Base-by-base conservation (phyloP, 2,113 vertebrate species). In the Cyprinodon brontotheroides region DNA sequence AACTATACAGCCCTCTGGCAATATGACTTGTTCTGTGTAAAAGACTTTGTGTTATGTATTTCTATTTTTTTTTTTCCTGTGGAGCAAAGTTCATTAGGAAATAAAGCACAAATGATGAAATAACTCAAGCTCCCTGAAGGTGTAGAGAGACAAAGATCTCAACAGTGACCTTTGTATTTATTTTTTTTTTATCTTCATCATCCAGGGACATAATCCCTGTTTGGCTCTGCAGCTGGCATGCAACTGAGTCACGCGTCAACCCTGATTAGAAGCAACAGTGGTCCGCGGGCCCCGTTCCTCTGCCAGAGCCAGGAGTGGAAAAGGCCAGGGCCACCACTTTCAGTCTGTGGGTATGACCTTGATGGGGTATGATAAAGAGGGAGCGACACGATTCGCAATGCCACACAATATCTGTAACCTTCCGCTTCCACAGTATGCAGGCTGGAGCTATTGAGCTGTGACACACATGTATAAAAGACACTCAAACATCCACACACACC, bases 201-300 rank as follows among this genome's bases (percentile, higher is more conserved):
- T 94, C 90, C 83, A 86, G 87, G 89, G 91, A 91, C 91, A 91
- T 88, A 91, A 92, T 92, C 86, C 87, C 86, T 86, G 87, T 91
- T 90, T 82, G 89, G 89, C 90, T 79, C 87, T 88, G 80, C 91
- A 90, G 87, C 92, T 92, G 93, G 92, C 91, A 89, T 91, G 84
- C 87, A 81, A 93, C 92, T 94, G 93, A 95, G 93, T 95, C 94
- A 95, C 90, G 85, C 91, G 90, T 95, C 94, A 92, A 88, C 89
- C 90, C 89, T 89, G 91, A 95, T 94, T 94, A 95, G 92, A 93
- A 93, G 91, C 91, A 91, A 89, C 91, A 91, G 81, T 77, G 80
- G 87, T 89, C 92, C 88, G 89, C 84, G 81, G 92, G 92, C 90
- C 88, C 78, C 84, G 68, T 89, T 85, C 80, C 89, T 88, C 89